Conservation (phyloP, 2,113 vertebrate genomes). For the Gymnogyps californianus region DNA sequence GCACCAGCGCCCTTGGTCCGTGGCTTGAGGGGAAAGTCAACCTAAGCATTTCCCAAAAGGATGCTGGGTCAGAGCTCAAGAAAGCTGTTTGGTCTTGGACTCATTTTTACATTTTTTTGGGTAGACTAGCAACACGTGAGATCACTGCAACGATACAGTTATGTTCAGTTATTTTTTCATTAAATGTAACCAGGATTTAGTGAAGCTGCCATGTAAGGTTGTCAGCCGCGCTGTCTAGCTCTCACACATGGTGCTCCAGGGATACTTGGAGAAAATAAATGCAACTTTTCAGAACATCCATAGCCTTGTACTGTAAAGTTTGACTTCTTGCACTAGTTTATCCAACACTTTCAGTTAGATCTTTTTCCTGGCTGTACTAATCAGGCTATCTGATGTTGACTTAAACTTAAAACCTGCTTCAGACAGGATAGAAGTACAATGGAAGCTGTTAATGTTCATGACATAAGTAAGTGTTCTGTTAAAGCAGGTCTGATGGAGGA, state of each 20-base stretch:
- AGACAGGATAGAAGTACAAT: not conserved
- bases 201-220: not conserved
- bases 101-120: not conserved
- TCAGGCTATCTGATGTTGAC: not conserved
- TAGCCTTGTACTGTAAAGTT: not conserved
- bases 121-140: not conserved
- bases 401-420: not conserved
- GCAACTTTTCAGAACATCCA: not conserved
- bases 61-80: not conserved
- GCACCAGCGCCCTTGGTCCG: constrained; percentile 1
- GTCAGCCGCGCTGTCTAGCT: not conserved
- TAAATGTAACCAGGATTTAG: not conserved
- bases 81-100: not conserved
- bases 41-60: not conserved
- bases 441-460: not conserved
- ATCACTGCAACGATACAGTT: not conserved
- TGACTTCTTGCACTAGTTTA: not conserved
- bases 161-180: not conserved
- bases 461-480: not conserved
- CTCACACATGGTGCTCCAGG: not conserved
- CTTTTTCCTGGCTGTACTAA: not conserved
- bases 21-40: not conserved
- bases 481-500: not conserved
- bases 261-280: not conserved
- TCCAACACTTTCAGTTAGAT: not conserved